Conservation (phyloP, 2,113 vertebrate genomes). For the Ranitomeya variabilis region DNA sequence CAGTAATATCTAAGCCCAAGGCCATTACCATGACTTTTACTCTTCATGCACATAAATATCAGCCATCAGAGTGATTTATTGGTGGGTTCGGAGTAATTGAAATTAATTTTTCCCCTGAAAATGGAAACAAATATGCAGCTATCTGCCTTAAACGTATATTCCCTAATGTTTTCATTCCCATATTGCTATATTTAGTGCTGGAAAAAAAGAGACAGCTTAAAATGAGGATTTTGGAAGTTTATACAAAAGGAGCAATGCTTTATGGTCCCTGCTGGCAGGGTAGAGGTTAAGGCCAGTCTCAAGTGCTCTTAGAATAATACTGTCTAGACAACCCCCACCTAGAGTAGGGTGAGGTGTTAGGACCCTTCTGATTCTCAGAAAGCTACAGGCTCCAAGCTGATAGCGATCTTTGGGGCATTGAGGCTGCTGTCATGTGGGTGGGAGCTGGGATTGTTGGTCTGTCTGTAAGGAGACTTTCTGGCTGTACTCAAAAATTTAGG, state of each 20-base stretch:
- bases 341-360: slow-evolving; percentile 45
- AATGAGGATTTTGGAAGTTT: background rate
- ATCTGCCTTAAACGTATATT: background rate
- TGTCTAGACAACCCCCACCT: slow-evolving; percentile 56
- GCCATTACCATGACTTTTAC: background rate
- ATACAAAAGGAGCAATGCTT: background rate
- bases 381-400: slow-evolving; percentile 54
- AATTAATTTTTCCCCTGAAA: background rate
- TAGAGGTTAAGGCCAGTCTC: slow-evolving; percentile 48
- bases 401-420: slow-evolving; percentile 46
- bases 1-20: background rate
- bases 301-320: slow-evolving; percentile 50
- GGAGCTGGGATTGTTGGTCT: slow-evolving; percentile 33
- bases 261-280: background rate
- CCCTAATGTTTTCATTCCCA: background rate
- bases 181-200: slow-evolving; percentile 25
- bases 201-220: background rate
- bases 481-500: slow-evolving; percentile 1
- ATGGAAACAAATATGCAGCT: background rate
- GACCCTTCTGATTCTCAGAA: slow-evolving; percentile 49
- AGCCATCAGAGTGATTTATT: background rate
- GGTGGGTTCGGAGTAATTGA: background rate
- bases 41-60: slow-evolving; percentile 9
- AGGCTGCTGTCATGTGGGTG: slow-evolving; percentile 48
- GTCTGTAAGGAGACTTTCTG: slow-evolving; percentile 35